These are phyloP conservation scores for Popillia japonica DNA, from an alignment of 1,140 invertebrate genomes.

Conservation along the genomic window DNA sequence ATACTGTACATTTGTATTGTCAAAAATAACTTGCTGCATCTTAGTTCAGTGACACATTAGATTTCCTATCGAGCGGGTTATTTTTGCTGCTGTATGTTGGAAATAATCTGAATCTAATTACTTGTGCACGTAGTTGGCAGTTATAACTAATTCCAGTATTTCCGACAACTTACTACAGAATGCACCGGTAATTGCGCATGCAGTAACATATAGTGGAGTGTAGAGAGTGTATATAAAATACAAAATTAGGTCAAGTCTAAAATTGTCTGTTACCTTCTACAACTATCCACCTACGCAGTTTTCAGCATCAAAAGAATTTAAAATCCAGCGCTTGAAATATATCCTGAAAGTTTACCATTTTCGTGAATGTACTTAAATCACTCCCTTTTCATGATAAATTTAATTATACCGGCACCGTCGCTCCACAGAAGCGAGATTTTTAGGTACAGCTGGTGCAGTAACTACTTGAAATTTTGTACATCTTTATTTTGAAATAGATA, in stretches of 20 bases:
- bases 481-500: not conserved
- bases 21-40: no score
- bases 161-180: not conserved
- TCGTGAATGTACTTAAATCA: not conserved
- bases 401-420: not conserved
- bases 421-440: not conserved
- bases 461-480: not conserved
- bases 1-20: no score
- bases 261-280: not conserved
- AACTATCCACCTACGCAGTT: not conserved
- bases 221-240: not conserved
- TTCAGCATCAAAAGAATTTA: not conserved
- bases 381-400: constrained; percentile 2
- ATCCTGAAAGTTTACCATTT: not conserved
- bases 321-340: not conserved
- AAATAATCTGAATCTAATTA: no score
- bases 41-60: no score
- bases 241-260: not conserved
- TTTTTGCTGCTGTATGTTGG: no score
- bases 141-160: not conserved
- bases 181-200: not conserved
- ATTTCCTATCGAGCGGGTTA: no score
- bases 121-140: not conserved
- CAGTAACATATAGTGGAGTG: not conserved
- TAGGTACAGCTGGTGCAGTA: not conserved